These are phyloP conservation scores for Copsychus sechellarum DNA, from an alignment of 2,113 vertebrate species.

Conservation along the genomic window DNA sequence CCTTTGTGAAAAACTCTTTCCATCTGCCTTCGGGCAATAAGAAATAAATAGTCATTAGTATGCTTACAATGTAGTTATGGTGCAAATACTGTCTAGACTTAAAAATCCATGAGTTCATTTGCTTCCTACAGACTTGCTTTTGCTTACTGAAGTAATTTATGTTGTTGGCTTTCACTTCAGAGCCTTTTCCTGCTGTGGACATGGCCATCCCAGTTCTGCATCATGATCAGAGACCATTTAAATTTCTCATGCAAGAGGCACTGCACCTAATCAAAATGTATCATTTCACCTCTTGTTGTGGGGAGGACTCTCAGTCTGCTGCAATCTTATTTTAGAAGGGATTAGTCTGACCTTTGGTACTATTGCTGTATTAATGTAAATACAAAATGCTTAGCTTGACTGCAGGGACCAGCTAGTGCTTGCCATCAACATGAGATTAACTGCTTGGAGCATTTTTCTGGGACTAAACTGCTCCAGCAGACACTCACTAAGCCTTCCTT, in stretches of 20 bases:
- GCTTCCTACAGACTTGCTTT: not conserved
- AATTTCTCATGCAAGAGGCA: not conserved
- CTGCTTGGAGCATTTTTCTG: not conserved
- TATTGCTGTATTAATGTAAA: constrained; percentile 12
- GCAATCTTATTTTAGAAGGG: not conserved
- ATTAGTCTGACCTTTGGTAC: constrained; percentile 2
- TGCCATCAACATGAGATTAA: not conserved
- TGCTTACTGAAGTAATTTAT: not conserved
- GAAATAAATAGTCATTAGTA: constrained; percentile 37
- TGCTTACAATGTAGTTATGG: not conserved
- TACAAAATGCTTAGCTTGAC: not conserved
- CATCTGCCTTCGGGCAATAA: constrained; percentile 15
- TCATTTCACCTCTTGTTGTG: not conserved
- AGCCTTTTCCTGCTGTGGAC: not conserved
- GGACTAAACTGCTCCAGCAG: not conserved
- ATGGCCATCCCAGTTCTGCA: not conserved
- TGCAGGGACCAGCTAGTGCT: not conserved
- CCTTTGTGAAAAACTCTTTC: constrained; percentile 7
- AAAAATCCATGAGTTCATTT: constrained; percentile 12
- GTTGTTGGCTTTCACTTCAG: not conserved
- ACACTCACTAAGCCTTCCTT: not conserved
- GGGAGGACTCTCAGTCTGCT: not conserved
- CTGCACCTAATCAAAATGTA: not conserved
- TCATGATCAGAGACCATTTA: not conserved
- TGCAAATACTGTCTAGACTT: constrained; percentile 36